These are phyloP conservation scores for Athene cunicularia DNA, from an alignment of 2,113 vertebrate genomes.

Conservation along the genomic window DNA sequence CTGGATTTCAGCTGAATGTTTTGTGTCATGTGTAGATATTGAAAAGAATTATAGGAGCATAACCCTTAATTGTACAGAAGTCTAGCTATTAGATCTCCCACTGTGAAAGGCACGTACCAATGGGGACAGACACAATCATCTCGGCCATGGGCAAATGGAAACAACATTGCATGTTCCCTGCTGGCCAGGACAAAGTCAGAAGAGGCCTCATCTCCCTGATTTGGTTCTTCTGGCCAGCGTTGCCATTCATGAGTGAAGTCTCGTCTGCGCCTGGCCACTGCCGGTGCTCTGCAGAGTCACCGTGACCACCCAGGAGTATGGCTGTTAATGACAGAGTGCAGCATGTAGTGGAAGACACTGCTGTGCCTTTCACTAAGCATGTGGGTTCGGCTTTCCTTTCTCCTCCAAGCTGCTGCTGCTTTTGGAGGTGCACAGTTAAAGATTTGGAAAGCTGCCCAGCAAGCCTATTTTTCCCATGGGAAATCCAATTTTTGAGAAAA, in stretches of 20 bases:
- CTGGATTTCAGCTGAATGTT: not conserved
- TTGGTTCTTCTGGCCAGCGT: not conserved
- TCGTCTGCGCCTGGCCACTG: not conserved
- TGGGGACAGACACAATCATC: conserved; percentile 16
- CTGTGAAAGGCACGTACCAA: conserved; percentile 30
- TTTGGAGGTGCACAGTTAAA: not conserved
- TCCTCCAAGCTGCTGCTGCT: not conserved
- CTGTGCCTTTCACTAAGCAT: not conserved
- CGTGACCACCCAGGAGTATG: rapidly evolving
- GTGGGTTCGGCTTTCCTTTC: not conserved
- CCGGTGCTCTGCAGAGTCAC: not conserved
- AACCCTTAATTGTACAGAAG: not conserved
- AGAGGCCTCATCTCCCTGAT: not conserved
- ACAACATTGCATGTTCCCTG: rapidly evolving
- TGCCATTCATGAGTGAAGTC: not conserved
- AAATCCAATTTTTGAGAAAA: not conserved
- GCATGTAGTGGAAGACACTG: not conserved
- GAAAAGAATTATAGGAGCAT: conserved; percentile 13
- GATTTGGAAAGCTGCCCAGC: not conserved
- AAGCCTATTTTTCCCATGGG: not conserved
- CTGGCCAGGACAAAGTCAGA: not conserved
- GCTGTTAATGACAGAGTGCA: not conserved
- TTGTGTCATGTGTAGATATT: not conserved
- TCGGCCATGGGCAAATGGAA: not conserved
- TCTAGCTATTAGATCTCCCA: not conserved